Evolutionary conservation across 2,113 vertebrate species (phyloP), one percentile per base, ranked within the genome.

Genomic region (Rafetus swinhoei): DNA sequence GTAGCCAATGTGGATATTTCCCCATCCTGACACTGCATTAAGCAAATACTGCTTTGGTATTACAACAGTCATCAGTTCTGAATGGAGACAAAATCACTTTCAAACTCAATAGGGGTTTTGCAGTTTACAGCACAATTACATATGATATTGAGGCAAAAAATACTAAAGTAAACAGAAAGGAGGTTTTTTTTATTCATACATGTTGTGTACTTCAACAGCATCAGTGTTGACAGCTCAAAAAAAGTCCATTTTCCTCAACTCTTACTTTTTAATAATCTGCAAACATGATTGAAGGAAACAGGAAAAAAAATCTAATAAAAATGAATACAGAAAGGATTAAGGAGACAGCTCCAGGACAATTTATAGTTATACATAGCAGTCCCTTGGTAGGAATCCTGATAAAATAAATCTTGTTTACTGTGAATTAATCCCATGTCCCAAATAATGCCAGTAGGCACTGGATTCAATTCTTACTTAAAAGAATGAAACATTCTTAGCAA

Each of bases 341-440:
- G 39, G 88, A 97, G 90, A 97, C 84, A 85, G 92, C 87, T 81
- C 91, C 86, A 69, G 85, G 87, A 85, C 81, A 89, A 95, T 95
- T 96, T 95, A 94, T 82, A 59, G 87, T 91, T 92, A 89, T 92
- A 84, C 82, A 84, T 32, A 86, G 85, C 85, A 91, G 90, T 81
- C 84, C 92, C 80, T 90, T 94, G 82, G 92, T 93, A 88, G 0
- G 2, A 92, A 53, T 72, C 93, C 77, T 55, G 95, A 94, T 96
- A 92, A 97, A 65, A 96, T 89, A 95, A 95, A 93, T 94, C 95
- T 95, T 95, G 96, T 96, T 97, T 97, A 94, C 90, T 91, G 90
- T 89, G 72, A 83, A 82, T 93, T 96, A 94, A 95, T 95, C 93
- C 93, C 53, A 50, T 53, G 93, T 92, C 95, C 90, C 90, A 95